Evolutionary conservation across 2,888 invertebrate species (phyloP).

Genomic region (Chydorus sphaericus): DNA sequence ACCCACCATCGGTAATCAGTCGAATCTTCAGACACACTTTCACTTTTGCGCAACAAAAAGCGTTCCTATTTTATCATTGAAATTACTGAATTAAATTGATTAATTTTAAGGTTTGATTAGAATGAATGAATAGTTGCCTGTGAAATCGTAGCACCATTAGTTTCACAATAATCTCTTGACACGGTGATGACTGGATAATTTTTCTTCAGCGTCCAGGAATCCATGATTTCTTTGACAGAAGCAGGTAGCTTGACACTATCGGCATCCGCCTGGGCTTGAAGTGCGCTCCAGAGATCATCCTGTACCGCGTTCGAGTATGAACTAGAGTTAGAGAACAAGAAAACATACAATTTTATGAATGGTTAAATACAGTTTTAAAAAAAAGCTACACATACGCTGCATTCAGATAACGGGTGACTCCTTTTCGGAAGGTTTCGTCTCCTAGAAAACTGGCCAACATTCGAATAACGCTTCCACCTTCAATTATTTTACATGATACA

Average conservation of each 20-base stretch:
- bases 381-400: slow-evolving; percentile 22
- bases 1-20: slow-evolving; percentile 12
- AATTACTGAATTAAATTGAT: neutral
- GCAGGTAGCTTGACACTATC: slow-evolving; percentile 1
- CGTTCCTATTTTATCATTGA: neutral
- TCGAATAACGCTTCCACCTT: slow-evolving; percentile 40
- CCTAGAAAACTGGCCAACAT: neutral
- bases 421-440: neutral
- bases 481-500: neutral
- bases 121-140: slow-evolving; percentile 1
- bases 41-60: slow-evolving; percentile 4
- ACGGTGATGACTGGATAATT: slow-evolving; percentile 10
- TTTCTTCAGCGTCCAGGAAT: slow-evolving; percentile 10
- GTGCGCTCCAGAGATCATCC: slow-evolving; percentile 10
- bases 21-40: neutral
- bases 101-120: neutral
- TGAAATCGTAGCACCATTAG: neutral
- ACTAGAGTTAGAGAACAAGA: slow-evolving; percentile 16
- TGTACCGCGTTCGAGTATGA: slow-evolving; percentile 1
- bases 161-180: slow-evolving; percentile 23
- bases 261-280: neutral
- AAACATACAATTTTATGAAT: slow-evolving; percentile 16
- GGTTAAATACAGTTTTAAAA: neutral
- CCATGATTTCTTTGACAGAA: slow-evolving; percentile 37
- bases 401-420: slow-evolving; percentile 20